phyloP scores from a whole-genome alignment of 2,888 invertebrate genomes.

The Lasioglossum marginatum region DNA sequence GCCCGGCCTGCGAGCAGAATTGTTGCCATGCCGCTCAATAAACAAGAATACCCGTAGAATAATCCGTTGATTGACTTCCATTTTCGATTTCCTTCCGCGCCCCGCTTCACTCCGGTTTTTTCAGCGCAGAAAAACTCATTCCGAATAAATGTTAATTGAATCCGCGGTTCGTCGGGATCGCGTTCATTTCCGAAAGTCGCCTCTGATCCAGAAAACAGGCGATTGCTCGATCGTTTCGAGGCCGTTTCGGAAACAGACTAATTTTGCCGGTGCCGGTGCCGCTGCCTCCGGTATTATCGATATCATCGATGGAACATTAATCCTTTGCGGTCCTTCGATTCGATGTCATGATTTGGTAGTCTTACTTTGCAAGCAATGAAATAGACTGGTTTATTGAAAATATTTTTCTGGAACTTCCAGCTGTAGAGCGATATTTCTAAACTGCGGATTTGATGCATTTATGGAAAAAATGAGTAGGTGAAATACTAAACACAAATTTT shows the following conservation, averaged over 20 bases:
- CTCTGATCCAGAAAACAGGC: neutral
- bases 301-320: neutral
- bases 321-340: neutral
- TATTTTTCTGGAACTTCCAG: neutral
- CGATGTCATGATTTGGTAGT: neutral
- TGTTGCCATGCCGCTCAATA: conserved; percentile 37
- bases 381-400: neutral
- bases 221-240: neutral
- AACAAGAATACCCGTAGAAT: conserved; percentile 38
- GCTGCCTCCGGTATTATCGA: neutral
- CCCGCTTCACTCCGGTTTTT: neutral
- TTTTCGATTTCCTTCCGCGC: neutral
- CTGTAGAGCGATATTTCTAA: no score
- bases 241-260: neutral
- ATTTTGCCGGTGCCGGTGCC: neutral
- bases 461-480: no score
- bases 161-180: neutral
- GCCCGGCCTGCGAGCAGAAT: conserved; percentile 26
- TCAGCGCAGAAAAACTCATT: neutral
- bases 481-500: no score
- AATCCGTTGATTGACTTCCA: conserved; percentile 27
- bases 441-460: no score
- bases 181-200: neutral
- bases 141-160: conserved; percentile 24
- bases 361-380: neutral